These are phyloP conservation scores for Deilephila porcellus DNA, from an alignment of 2,888 invertebrate species.

Conservation along the genomic window DNA sequence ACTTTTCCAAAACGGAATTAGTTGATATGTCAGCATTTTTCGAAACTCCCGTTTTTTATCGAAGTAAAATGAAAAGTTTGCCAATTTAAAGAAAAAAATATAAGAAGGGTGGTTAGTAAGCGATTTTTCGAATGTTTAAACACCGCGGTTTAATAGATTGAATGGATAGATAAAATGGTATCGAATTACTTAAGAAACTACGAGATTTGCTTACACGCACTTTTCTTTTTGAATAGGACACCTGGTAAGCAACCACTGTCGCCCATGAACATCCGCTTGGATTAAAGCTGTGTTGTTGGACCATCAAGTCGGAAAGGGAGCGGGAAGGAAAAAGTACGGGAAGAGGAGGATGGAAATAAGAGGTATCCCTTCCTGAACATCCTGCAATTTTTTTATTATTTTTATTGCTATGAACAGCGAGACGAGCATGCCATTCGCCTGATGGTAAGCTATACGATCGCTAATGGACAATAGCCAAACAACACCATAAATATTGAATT, in stretches of 20 bases:
- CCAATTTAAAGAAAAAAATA: slow-evolving; percentile 1
- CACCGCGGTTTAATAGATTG: slow-evolving; percentile 14
- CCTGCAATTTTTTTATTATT: neutral
- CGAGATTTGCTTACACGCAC: neutral
- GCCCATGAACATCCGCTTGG: too few species aligned
- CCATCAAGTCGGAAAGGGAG: too few species aligned
- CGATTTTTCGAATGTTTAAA: neutral
- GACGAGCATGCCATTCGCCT: too few species aligned
- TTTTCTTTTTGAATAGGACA: neutral
- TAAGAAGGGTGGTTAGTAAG: neutral
- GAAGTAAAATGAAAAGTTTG: slow-evolving; percentile 17
- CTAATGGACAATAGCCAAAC: too few species aligned
- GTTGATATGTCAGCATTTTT: neutral
- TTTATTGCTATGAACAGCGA: too few species aligned
- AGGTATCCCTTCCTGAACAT: neutral
- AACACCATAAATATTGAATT: too few species aligned
- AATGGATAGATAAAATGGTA: neutral
- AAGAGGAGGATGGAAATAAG: too few species aligned
- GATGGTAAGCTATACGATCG: too few species aligned
- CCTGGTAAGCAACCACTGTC: too few species aligned
- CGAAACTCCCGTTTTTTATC: neutral
- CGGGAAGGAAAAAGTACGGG: too few species aligned
- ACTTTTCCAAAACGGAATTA: neutral
- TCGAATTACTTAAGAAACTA: neutral
- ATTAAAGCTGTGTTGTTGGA: too few species aligned